Evolutionary conservation across 2,113 vertebrate genomes (phyloP), one percentile per base, ranked within the genome.

Genomic region (Hiodon alosoides): DNA sequence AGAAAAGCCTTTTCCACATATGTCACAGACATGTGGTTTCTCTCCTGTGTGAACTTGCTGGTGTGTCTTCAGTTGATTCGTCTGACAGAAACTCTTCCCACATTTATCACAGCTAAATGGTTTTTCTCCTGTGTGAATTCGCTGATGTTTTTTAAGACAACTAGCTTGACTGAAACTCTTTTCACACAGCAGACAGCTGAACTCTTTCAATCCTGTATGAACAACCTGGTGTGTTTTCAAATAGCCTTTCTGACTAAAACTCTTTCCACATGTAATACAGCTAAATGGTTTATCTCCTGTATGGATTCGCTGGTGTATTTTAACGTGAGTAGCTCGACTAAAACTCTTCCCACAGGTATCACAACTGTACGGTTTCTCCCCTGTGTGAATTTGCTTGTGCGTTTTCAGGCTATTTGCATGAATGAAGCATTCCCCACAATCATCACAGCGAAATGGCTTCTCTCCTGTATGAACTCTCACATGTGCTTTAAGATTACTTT

Each of bases 341-440:
- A 70, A 70, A 17, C 68, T 70, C 68, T 70, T 70, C 16, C 68
- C 68, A 46, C 68, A 70, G 5, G 10, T 70, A 11, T 70, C 68
- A 31, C 68, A 70, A 55, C 68, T 70, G 17, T 70, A 70, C 2
- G 89, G 89, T 52, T 89, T 89, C 83, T 90, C 87, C 0, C 89
- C 88, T 68, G 87, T 89, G 84, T 90, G 89, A 46, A 90, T 53
- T 87, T 0, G 89, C 88, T 46, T 90, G 89, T 4, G 88, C 31
- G 67, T 87, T 84, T 70, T 70, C n/a, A 70, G 16, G 55, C 68
- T 70, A 31, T 70, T 70, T 1, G 68, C 68, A 13, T 70, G 68
- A 70, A 70, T 70, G 0, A 91, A 91, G 78, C 90, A 87, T 85
- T 93, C 93, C 0, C 92, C 93, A 79, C 92, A 93, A 0, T 92